Conservation (phyloP, 2,888 invertebrate genomes). For the Latrodectus elegans region DNA sequence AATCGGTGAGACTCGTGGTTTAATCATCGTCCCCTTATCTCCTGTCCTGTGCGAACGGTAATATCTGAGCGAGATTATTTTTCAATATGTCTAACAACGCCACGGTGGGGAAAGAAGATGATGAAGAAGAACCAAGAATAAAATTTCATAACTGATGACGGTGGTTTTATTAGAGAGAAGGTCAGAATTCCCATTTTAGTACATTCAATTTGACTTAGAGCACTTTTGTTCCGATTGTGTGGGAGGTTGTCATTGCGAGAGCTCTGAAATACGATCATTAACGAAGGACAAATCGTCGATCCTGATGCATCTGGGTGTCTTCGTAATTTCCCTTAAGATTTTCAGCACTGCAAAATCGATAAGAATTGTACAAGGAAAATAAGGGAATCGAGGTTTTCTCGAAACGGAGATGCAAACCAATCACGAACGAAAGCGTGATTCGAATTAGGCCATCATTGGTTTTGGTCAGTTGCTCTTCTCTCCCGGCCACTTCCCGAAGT, state of each 20-base stretch:
- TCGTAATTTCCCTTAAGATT: constrained; percentile 61
- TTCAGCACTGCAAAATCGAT: constrained; percentile 52
- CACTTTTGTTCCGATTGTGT: constrained; percentile 9
- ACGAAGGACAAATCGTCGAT: constrained; percentile 48
- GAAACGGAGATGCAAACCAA: constrained; percentile 48
- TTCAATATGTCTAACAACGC: constrained; percentile 8
- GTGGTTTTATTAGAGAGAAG: constrained; percentile 32
- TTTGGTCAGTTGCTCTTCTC: neutral
- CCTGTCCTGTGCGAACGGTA: neutral
- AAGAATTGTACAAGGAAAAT: constrained; percentile 38
- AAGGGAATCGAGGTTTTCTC: constrained; percentile 10
- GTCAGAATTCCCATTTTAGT: constrained; percentile 46
- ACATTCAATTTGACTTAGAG: constrained; percentile 46
- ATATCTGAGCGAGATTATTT: neutral
- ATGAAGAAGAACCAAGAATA: neutral
- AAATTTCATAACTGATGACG: constrained; percentile 17
- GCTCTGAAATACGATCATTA: constrained; percentile 58
- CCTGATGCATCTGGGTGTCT: constrained; percentile 51
- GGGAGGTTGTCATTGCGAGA: constrained; percentile 19
- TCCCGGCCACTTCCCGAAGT: too few species aligned
- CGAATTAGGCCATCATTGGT: constrained; percentile 43
- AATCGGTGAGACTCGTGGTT: neutral
- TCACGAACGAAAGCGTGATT: constrained; percentile 50
- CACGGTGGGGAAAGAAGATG: neutral
- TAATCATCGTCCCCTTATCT: constrained; percentile 1